Base-by-base conservation (phyloP, 2,113 vertebrate genomes). In the Vimba vimba region DNA sequence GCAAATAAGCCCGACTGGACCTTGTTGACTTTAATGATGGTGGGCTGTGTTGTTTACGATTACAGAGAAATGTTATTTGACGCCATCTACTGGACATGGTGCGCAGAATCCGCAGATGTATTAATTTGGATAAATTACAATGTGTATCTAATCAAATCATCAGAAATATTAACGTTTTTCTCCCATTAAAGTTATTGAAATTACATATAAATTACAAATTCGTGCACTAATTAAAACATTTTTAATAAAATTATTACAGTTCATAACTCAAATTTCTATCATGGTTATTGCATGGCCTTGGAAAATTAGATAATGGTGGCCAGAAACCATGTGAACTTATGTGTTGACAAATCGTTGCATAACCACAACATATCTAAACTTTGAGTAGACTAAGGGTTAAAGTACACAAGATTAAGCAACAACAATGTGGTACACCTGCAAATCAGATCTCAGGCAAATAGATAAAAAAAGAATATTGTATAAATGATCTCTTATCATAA, bases 41-140 rank as follows among this genome's bases (percentile, higher is more conserved):
- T 39, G 9, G 19, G 19, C 71, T 39, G 45, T 33, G 75, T 17
- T 64, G 59, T 12, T 81, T 50, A 47, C n/a, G 25, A 25, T 76
- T 66, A 25, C 7, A 66, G 0, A 62, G 0, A 8, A 6, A 27
- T 77, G 60, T 47, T 50, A 43, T 80, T 50, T 86, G 85, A 52
- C 66, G 77, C 85, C 77, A 79, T 81, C 85, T 86, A 33, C 19
- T 23, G 85, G 77, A 30, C 5, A 47, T 71, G 1, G 27, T 43
- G 50, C 11, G 15, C 27, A 27, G n/a, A n/a, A n/a, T n/a, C n/a
- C 27, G 27, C 27, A 69, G 33, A 4, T 23, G 59, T 45, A 85
- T 12, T 79, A 0, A 19, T 76, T 25, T 55, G 21, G 15, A 17
- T 55, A 5, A 55, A 52, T 0, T 50, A 55, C 1, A 13, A 4